These are phyloP conservation scores for Triplophysa dalaica DNA, from an alignment of 2,113 vertebrate genomes.

Conservation along the genomic window DNA sequence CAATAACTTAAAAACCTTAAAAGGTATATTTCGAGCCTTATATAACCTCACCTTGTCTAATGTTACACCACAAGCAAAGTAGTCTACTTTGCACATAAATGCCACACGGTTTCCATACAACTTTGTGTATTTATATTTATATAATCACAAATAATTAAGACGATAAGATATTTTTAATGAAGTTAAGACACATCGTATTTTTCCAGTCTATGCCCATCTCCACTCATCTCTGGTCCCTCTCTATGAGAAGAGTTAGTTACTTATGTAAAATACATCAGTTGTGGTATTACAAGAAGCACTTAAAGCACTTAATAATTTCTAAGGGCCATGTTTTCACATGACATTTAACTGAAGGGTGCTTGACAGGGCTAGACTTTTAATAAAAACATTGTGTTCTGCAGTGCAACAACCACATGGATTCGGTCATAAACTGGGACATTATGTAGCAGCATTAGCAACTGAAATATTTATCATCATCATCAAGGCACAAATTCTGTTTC, in stretches of 20 bases:
- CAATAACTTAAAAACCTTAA: too few relatives aligned
- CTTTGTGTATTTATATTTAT: constrained; percentile 55
- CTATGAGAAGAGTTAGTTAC: constrained; percentile 64
- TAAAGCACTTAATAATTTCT: constrained; percentile 78
- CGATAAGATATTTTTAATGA: constrained; percentile 64
- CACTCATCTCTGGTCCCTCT: constrained; percentile 26
- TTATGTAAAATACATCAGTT: constrained; percentile 75
- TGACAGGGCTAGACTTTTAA: constrained; percentile 67
- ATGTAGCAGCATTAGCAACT: constrained; percentile 62
- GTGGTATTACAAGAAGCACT: constrained; percentile 73
- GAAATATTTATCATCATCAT: constrained; percentile 69
- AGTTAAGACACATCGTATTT: constrained; percentile 50
- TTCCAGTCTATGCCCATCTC: constrained; percentile 42
- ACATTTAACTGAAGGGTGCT: constrained; percentile 61
- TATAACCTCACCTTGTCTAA: background rate
- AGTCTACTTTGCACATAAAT: background rate
- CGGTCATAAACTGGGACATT: constrained; percentile 65
- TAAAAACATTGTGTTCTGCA: constrained; percentile 66
- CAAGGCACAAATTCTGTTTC: background rate
- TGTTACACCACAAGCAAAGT: background rate
- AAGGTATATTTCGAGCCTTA: too few relatives aligned
- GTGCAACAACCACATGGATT: constrained; percentile 61
- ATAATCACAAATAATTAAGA: constrained; percentile 62
- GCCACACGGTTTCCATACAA: background rate
- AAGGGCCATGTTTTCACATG: constrained; percentile 57